Conservation (phyloP, 2,113 vertebrate species). For the Corythornis cristatus region DNA sequence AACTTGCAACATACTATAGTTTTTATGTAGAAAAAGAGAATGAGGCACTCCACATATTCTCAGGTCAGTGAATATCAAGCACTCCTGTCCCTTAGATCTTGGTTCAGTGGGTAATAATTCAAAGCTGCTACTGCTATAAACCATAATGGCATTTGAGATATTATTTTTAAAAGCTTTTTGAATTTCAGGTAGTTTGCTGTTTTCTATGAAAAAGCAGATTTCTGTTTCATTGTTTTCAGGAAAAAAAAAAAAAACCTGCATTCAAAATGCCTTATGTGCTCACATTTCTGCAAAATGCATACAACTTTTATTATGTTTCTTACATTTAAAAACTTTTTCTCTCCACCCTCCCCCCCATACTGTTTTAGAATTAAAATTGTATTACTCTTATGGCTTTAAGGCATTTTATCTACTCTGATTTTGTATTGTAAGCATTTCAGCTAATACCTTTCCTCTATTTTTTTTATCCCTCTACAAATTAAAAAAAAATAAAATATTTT, state of each 20-base stretch:
- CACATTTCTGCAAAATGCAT: not conserved
- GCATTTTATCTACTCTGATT: not conserved
- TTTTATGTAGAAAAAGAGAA: not conserved
- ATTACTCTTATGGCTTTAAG: not conserved
- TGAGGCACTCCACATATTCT: not conserved
- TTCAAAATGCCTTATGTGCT: not conserved
- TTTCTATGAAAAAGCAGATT: not conserved
- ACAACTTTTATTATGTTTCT: not conserved
- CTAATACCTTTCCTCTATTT: not conserved
- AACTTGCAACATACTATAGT: not conserved
- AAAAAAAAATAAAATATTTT: slow-evolving; percentile 53
- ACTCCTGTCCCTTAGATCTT: not conserved
- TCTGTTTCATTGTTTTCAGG: not conserved
- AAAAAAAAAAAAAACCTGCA: not conserved
- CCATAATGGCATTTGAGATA: not conserved
- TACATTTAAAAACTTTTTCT: not conserved
- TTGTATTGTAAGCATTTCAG: not conserved
- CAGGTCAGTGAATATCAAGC: not conserved
- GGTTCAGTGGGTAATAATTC: not conserved
- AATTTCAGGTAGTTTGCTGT: not conserved
- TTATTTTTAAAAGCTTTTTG: not conserved
- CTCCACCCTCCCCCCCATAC: not conserved
- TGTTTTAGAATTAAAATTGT: not conserved
- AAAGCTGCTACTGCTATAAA: not conserved
- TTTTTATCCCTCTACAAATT: slow-evolving; percentile 33